Conservation (phyloP, 2,888 invertebrate genomes). For the Oligia latruncula region DNA sequence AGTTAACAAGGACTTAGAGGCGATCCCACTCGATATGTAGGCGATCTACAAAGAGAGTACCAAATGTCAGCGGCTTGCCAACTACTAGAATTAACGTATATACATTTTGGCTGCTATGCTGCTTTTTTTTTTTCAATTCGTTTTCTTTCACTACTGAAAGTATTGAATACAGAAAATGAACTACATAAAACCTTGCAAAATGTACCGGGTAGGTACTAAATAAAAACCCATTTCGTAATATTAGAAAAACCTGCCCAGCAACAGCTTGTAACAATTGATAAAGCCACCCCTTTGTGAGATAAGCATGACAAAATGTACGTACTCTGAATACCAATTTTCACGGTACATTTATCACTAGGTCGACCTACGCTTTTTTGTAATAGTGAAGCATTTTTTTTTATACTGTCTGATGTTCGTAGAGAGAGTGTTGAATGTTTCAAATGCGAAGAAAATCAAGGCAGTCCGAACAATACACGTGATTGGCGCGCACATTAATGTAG, state of each 20-base stretch:
- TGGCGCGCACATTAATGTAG: slow-evolving; percentile 76
- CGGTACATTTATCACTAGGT: slow-evolving; percentile 48
- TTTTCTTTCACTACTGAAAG: slow-evolving; percentile 2
- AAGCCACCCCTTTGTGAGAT: slow-evolving; percentile 54
- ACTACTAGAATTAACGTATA: slow-evolving; percentile 75
- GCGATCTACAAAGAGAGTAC: slow-evolving; percentile 74
- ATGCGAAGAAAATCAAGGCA: slow-evolving; percentile 58
- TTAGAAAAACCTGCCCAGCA: slow-evolving; percentile 37
- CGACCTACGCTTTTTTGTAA: slow-evolving; percentile 22
- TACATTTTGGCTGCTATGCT: slow-evolving; percentile 67
- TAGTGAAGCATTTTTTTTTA: slow-evolving; percentile 22
- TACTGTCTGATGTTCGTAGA: slow-evolving; percentile 5
- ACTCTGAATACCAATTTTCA: slow-evolving; percentile 57
- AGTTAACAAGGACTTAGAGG: slow-evolving; percentile 78
- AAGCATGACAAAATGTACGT: slow-evolving; percentile 51
- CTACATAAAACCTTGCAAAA: slow-evolving; percentile 5
- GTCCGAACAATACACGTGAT: slow-evolving; percentile 75
- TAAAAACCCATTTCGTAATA: slow-evolving; percentile 20
- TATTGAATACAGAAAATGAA: slow-evolving; percentile 11
- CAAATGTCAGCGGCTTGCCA: slow-evolving; percentile 78
- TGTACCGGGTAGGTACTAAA: not conserved
- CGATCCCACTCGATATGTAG: slow-evolving; percentile 72
- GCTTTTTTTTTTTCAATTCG: not conserved
- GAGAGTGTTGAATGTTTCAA: slow-evolving; percentile 33
- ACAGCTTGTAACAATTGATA: slow-evolving; percentile 58